Evolutionary conservation across 2,888 invertebrate species (phyloP).

Genomic region (Coelinius sp.): DNA sequence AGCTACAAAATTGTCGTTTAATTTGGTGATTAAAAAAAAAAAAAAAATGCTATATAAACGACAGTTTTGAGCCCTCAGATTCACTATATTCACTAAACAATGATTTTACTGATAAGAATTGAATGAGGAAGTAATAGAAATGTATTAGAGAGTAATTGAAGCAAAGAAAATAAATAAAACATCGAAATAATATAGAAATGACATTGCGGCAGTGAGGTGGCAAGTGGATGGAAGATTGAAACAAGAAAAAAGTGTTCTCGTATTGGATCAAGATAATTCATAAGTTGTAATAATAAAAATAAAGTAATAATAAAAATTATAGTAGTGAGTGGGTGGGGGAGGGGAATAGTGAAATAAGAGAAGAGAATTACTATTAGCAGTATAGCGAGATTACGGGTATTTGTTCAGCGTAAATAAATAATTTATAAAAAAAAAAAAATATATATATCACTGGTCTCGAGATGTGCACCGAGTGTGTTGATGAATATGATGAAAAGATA

Average conservation of each 20-base stretch:
- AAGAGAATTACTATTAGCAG: constrained; percentile 62
- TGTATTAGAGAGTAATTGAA: not conserved
- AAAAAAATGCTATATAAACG: constrained; percentile 7
- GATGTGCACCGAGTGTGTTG: constrained; percentile 53
- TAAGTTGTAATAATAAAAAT: constrained; percentile 43
- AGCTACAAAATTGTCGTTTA: constrained; percentile 39
- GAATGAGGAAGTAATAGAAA: constrained; percentile 46
- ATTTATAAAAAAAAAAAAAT: constrained; percentile 63
- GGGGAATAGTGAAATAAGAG: constrained; percentile 51
- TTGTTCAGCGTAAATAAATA: constrained; percentile 66
- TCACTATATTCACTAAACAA: constrained; percentile 10
- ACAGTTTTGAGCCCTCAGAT: constrained; percentile 6
- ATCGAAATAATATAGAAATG: constrained; percentile 50
- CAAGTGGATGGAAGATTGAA: constrained; percentile 16
- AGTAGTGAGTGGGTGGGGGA: constrained; percentile 18
- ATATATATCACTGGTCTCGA: constrained; percentile 67
- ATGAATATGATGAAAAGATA: constrained; percentile 47
- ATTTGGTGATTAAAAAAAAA: not conserved
- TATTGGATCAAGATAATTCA: not conserved
- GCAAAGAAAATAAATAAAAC: constrained; percentile 43
- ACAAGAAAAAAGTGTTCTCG: constrained; percentile 35
- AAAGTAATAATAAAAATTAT: constrained; percentile 36
- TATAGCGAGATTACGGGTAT: constrained; percentile 62
- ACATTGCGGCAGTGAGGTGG: constrained; percentile 48
- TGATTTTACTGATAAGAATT: constrained; percentile 60